A percentile compares a stretch with the other conserved stretches of the same genome.
phyloP scores from a whole-genome alignment of 1,140 invertebrate genomes.

The Pantala flavescens region DNA sequence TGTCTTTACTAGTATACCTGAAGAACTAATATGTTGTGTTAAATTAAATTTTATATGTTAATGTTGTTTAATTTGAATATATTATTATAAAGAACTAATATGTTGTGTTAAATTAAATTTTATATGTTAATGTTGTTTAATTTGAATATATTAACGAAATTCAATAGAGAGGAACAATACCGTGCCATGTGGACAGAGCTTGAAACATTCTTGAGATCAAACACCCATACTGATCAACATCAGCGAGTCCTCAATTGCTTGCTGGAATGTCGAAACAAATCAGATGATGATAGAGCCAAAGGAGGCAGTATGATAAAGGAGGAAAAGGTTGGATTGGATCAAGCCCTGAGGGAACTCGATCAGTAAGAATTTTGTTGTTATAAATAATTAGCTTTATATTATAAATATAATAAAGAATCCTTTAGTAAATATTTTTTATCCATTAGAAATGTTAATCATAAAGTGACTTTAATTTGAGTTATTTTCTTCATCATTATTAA shows the following conservation, averaged over 20 bases:
- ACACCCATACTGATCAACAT: slow-evolving; percentile 54
- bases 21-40: too few relatives aligned
- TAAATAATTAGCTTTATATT: background rate
- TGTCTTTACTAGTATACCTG: too few relatives aligned
- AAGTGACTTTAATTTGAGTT: slow-evolving; percentile 11
- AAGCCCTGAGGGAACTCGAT: slow-evolving; percentile 47
- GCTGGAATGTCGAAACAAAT: slow-evolving; percentile 60
- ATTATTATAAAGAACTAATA: too few relatives aligned
- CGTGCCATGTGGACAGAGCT: slow-evolving; percentile 79
- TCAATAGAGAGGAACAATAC: slow-evolving; percentile 83
- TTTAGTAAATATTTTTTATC: too few relatives aligned
- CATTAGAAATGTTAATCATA: too few relatives aligned
- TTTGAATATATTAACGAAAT: too few relatives aligned
- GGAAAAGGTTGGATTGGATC: slow-evolving; percentile 53
- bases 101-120: too few relatives aligned
- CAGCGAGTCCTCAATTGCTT: slow-evolving; percentile 71
- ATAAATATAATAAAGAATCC: too few relatives aligned
- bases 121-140: too few relatives aligned
- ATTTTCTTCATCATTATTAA: background rate
- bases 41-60: too few relatives aligned
- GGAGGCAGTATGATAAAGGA: slow-evolving; percentile 30
- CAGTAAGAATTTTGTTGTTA: slow-evolving; percentile 37
- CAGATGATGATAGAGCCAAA: slow-evolving; percentile 37
- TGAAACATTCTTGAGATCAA: slow-evolving; percentile 66
- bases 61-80: too few relatives aligned